These are phyloP conservation scores for Diadegma fenestrale DNA, from an alignment of 2,888 invertebrate species.

Conservation along the genomic window DNA sequence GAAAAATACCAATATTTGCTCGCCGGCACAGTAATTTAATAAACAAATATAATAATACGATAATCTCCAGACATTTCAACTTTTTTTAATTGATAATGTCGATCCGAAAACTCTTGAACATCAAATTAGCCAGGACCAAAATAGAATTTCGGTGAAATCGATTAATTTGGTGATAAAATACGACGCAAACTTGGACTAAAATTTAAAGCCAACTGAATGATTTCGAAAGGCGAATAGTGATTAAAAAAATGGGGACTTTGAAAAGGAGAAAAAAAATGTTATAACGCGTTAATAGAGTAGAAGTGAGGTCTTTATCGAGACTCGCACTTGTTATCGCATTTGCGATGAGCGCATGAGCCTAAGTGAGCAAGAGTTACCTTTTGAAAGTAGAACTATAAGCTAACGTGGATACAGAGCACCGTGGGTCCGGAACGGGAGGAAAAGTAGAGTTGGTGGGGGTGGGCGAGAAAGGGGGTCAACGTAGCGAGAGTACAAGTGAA, in stretches of 20 bases:
- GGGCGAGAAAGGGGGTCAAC: neutral
- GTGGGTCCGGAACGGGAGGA: conserved; percentile 47
- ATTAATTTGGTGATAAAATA: neutral
- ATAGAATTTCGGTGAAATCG: neutral
- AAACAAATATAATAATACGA: neutral
- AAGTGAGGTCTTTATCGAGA: conserved; percentile 20
- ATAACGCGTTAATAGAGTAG: conserved; percentile 35
- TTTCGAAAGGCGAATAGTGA: neutral
- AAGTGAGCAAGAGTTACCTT: conserved; percentile 68
- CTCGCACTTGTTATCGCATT: conserved; percentile 45
- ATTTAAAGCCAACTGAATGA: neutral
- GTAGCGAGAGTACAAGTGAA: conserved; percentile 26
- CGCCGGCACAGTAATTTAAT: neutral
- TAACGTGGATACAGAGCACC: conserved; percentile 69
- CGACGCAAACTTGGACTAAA: neutral
- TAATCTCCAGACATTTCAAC: neutral
- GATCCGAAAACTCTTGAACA: neutral
- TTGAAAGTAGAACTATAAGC: conserved; percentile 69
- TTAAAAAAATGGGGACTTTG: neutral
- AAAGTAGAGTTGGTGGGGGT: neutral
- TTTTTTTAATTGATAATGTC: neutral
- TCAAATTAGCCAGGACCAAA: neutral
- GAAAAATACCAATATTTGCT: neutral
- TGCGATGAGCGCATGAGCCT: conserved; percentile 56
- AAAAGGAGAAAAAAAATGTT: neutral